Evolutionary conservation across 1,140 invertebrate species (phyloP), one percentile per base, ranked within the genome.

Genomic region (Zaprionus inermis): DNA sequence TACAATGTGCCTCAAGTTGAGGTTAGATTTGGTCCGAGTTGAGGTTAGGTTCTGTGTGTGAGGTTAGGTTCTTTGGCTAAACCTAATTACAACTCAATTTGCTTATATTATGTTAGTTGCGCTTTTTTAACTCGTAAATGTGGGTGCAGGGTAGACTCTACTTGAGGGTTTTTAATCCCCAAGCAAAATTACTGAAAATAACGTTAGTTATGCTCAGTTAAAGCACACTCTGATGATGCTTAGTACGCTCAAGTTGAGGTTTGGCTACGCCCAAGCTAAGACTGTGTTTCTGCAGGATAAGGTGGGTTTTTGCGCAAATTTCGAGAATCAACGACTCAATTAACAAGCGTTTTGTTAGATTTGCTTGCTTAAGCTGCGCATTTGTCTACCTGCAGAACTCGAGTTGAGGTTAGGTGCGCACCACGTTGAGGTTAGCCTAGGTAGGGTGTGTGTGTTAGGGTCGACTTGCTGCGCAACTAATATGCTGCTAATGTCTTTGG

Each of bases 401-500:
- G 12, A 41, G 44, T 72, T 70, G 77, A 76, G 52, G 51, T 57
- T 24, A 7, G 57, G 14, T 52, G 10, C 12, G 51, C 55, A 52
- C 71, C 28, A 36, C 38, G 28, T 79, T 67, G 67, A 61, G 52
- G 66, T 58, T 30, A 6, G 59, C 5, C 52, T 44, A 36, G 67
- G 16, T 36, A 66, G 24, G 58, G 68, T 10, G 12, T 30, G 28
- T 24, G 16, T 14, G 49, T 18, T 16, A 28, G 18, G 4, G 5
- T 34, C 24, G 28, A 61, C 71, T 64, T 41, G 30, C 68, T 57
- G 84, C 44, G 83, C 72, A 46, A 68, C 78, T 81, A 88, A 88
- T 84, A 54, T 71, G 67, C 84, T 81, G 84, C 84, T 88, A 88
- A 89, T 88, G 84, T 82, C 84, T 32, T 78, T 56, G 84, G 84